Conservation (phyloP, 2,888 invertebrate genomes). For the Brenthis hecate region DNA sequence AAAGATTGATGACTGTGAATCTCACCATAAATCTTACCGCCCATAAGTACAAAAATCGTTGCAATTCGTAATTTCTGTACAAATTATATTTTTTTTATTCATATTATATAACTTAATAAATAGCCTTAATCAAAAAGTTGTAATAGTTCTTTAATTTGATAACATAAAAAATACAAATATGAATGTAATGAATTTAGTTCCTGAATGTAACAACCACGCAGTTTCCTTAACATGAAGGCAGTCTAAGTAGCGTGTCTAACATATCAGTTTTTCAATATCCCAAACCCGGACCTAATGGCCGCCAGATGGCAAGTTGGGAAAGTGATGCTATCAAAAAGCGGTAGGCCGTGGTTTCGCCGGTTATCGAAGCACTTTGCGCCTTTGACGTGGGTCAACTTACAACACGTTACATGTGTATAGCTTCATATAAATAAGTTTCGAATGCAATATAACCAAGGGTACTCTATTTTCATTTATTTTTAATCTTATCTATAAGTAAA, state of each 20-base stretch:
- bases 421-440: slow-evolving; percentile 24
- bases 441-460: slow-evolving; percentile 2
- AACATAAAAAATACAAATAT: background rate
- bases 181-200: slow-evolving; percentile 11
- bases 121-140: no score
- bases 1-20: no score
- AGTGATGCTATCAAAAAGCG: slow-evolving; percentile 83
- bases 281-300: slow-evolving; percentile 74
- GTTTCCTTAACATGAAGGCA: slow-evolving; percentile 24
- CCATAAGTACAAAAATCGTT: no score
- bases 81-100: no score
- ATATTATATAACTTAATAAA: no score
- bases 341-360: slow-evolving; percentile 78
- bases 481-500: background rate
- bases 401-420: slow-evolving; percentile 33
- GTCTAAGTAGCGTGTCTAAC: slow-evolving; percentile 45
- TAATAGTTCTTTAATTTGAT: background rate
- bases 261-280: slow-evolving; percentile 80
- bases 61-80: no score
- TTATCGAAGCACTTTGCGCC: slow-evolving; percentile 79
- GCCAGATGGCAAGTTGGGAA: slow-evolving; percentile 80
- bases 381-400: slow-evolving; percentile 58
- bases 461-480: background rate
- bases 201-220: slow-evolving; percentile 4
- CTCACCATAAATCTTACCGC: no score